Evolutionary conservation across 2,113 vertebrate species (phyloP).

Genomic region (Callionymus lyra): DNA sequence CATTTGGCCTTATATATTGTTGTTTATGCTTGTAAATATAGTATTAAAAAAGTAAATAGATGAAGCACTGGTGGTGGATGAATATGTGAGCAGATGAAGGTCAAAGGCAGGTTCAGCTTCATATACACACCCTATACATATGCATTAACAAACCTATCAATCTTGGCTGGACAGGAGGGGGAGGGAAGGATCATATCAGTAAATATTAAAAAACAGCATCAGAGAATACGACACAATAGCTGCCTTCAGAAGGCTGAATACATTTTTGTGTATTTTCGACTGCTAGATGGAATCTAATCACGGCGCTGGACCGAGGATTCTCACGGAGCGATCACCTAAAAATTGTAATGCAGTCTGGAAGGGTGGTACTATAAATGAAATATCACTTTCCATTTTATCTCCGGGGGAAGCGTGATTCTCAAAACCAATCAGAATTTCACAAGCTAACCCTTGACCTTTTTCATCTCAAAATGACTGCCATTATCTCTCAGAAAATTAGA

Average conservation of each 20-base stretch:
- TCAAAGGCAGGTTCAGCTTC: conserved; percentile 57
- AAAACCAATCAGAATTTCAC: conserved; percentile 71
- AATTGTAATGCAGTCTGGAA: conserved; percentile 34
- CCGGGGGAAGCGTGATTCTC: conserved; percentile 22
- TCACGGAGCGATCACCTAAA: conserved; percentile 34
- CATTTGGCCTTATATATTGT: too few relatives aligned
- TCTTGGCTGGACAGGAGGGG: conserved; percentile 37
- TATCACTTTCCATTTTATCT: conserved; percentile 58
- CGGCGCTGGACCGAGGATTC: conserved; percentile 26
- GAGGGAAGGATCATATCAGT: conserved; percentile 30
- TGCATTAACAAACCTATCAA: conserved; percentile 58
- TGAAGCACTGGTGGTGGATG: too few relatives aligned
- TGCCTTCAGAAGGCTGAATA: conserved; percentile 2
- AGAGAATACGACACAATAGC: conserved; percentile 26
- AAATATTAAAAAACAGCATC: conserved; percentile 35
- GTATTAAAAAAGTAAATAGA: too few relatives aligned
- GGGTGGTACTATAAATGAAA: conserved; percentile 47
- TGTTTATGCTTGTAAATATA: too few relatives aligned
- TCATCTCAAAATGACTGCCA: conserved; percentile 70
- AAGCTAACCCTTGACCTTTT: conserved; percentile 72
- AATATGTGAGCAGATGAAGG: conserved; percentile 46
- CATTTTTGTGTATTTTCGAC: conserved; percentile 30
- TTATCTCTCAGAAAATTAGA: conserved; percentile 78
- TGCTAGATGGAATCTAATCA: conserved; percentile 38
- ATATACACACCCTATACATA: conserved; percentile 55